Percentiles rank a stretch among this genome's conserved stretches.
phyloP scores from a whole-genome alignment of 2,888 invertebrate species.

The Suillia variegata region DNA sequence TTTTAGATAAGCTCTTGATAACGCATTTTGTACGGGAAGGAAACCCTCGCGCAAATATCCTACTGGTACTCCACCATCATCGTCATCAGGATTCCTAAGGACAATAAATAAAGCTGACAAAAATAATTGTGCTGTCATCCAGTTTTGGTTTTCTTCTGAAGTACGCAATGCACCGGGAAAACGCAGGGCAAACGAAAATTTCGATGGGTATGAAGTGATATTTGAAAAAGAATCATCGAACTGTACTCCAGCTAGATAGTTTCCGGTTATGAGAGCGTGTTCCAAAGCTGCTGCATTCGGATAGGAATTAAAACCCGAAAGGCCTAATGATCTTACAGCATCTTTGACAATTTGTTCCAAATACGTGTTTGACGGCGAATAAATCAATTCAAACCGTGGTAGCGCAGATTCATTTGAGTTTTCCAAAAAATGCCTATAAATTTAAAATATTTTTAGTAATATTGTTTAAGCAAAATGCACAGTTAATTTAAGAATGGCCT shows the following conservation, averaged over 20 bases:
- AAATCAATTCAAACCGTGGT: constrained; percentile 52
- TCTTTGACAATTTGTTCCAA: constrained; percentile 35
- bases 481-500: no score
- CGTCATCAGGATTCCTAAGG: constrained; percentile 65
- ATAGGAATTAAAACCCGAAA: constrained; percentile 25
- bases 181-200: constrained; percentile 64
- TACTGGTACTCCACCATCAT: constrained; percentile 66
- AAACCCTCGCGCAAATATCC: constrained; percentile 67
- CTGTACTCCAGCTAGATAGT: constrained; percentile 63
- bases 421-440: background rate
- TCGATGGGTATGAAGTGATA: constrained; percentile 59
- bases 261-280: constrained; percentile 17
- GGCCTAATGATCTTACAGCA: constrained; percentile 22
- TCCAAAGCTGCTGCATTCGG: constrained; percentile 21
- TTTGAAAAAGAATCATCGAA: constrained; percentile 62
- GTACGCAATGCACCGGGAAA: constrained; percentile 68
- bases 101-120: constrained; percentile 68
- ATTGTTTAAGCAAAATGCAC: no score
- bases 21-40: constrained; percentile 66
- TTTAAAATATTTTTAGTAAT: no score
- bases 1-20: constrained; percentile 59
- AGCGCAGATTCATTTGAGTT: background rate
- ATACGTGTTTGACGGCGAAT: constrained; percentile 55
- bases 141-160: constrained; percentile 50
- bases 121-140: constrained; percentile 72